Evolutionary conservation across 2,888 invertebrate species (phyloP).

Genomic region (Melinaea marsaeus): DNA sequence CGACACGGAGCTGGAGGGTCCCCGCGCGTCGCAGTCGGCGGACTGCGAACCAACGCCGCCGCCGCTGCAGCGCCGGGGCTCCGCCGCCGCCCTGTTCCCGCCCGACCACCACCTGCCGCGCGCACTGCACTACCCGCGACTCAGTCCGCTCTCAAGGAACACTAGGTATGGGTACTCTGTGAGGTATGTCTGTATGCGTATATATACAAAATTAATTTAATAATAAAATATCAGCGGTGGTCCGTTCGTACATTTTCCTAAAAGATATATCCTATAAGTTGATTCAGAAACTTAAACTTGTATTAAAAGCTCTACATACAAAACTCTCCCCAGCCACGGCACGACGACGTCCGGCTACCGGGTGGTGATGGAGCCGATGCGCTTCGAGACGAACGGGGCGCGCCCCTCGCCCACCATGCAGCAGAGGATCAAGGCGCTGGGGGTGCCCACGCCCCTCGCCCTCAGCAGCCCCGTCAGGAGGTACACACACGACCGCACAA

Average conservation of each 20-base stretch:
- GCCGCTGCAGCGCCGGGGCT: constrained; percentile 88
- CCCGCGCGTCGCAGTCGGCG: constrained; percentile 93
- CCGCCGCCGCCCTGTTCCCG: constrained; percentile 91
- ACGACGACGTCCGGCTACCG: constrained; percentile 69
- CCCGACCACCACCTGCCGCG: constrained; percentile 77
- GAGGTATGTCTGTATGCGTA: neutral
- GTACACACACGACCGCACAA: constrained; percentile 60
- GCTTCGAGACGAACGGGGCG: constrained; percentile 68
- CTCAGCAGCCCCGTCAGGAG: constrained; percentile 92
- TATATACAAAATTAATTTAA: too few species aligned
- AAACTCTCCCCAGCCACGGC: constrained; percentile 37
- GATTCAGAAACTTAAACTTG: too few species aligned
- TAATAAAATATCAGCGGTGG: too few species aligned
- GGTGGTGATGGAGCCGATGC: constrained; percentile 73
- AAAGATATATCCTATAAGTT: too few species aligned
- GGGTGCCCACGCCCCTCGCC: constrained; percentile 92
- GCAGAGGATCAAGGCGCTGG: constrained; percentile 92
- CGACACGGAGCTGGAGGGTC: constrained; percentile 91
- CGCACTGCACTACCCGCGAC: constrained; percentile 80
- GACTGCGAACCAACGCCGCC: constrained; percentile 96
- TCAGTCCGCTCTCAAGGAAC: constrained; percentile 89
- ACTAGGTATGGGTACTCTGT: constrained; percentile 49
- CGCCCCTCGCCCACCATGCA: constrained; percentile 90
- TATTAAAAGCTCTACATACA: too few species aligned
- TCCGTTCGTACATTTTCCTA: too few species aligned